Evolutionary conservation across 2,888 invertebrate species (phyloP).

Genomic region (Lasiommata megera): DNA sequence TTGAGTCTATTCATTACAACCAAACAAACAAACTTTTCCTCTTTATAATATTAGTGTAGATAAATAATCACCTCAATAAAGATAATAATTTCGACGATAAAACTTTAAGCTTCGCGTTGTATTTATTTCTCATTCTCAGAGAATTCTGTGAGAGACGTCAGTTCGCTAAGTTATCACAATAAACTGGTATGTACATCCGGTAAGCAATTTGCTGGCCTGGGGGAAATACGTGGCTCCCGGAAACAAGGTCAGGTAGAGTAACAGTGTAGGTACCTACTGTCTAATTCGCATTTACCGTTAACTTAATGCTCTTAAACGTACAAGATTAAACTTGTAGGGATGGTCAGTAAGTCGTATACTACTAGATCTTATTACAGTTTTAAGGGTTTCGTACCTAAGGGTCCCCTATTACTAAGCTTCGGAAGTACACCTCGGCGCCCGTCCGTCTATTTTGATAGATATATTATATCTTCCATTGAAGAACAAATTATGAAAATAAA

Average conservation of each 20-base stretch:
- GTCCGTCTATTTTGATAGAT: no score
- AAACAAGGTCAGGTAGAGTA: conserved; percentile 4
- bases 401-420: no score
- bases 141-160: background rate
- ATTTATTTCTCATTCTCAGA: conserved; percentile 1
- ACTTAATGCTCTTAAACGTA: background rate
- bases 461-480: no score
- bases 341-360: no score
- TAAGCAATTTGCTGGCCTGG: background rate
- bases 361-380: no score
- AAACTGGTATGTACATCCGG: conserved; percentile 7
- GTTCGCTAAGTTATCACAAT: conserved; percentile 13
- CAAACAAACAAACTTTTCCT: no score
- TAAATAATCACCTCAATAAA: background rate
- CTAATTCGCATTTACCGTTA: background rate
- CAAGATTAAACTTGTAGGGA: no score
- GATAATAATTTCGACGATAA: conserved; percentile 1
- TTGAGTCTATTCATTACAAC: no score
- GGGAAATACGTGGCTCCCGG: conserved; percentile 5
- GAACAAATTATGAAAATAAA: no score
- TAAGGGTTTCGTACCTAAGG: no score
- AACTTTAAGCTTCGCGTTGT: background rate
- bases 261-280: background rate
- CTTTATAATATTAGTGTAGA: no score
- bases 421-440: no score